Evolutionary conservation across 1,140 invertebrate genomes (phyloP).

Genomic region (Drosophila takahashii): DNA sequence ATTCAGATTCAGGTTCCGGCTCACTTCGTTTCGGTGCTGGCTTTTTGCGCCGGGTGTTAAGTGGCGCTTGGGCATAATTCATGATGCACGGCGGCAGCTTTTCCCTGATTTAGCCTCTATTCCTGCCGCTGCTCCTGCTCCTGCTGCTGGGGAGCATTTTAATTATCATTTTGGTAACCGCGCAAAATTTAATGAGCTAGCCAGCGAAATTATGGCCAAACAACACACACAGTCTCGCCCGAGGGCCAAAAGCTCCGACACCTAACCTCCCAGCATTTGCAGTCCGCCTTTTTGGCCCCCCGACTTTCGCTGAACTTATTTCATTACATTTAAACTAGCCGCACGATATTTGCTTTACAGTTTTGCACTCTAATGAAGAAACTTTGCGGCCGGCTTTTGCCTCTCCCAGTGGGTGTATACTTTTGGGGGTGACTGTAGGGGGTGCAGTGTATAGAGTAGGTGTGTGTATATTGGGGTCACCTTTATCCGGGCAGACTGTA

Average conservation of each 20-base stretch:
- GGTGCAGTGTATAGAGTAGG: not conserved
- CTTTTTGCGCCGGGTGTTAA: slow-evolving; percentile 35
- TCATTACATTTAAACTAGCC: slow-evolving; percentile 64
- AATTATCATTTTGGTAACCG: slow-evolving; percentile 75
- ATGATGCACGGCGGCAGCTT: slow-evolving; percentile 35
- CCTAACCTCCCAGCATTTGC: slow-evolving; percentile 1
- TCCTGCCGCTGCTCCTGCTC: not conserved
- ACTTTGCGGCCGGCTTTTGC: slow-evolving; percentile 30
- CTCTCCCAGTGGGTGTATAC: not conserved
- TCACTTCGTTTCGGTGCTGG: slow-evolving; percentile 6
- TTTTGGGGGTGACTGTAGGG: not conserved
- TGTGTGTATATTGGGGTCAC: slow-evolving; percentile 39
- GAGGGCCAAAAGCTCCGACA: slow-evolving; percentile 35
- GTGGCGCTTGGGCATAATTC: slow-evolving; percentile 51
- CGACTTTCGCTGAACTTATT: slow-evolving; percentile 55
- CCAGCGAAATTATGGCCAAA: slow-evolving; percentile 66
- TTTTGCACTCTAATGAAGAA: slow-evolving; percentile 68
- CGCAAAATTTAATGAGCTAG: slow-evolving; percentile 71
- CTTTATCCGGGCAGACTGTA: slow-evolving; percentile 27
- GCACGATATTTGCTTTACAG: slow-evolving; percentile 64
- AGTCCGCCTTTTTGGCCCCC: not conserved
- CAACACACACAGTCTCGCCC: slow-evolving; percentile 20
- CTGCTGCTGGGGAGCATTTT: slow-evolving; percentile 47
- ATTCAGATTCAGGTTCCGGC: slow-evolving; percentile 11
- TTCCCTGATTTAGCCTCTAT: slow-evolving; percentile 7